phyloP scores from a whole-genome alignment of 2,797 vertebrate genomes.

The Miichthys miiuy region DNA sequence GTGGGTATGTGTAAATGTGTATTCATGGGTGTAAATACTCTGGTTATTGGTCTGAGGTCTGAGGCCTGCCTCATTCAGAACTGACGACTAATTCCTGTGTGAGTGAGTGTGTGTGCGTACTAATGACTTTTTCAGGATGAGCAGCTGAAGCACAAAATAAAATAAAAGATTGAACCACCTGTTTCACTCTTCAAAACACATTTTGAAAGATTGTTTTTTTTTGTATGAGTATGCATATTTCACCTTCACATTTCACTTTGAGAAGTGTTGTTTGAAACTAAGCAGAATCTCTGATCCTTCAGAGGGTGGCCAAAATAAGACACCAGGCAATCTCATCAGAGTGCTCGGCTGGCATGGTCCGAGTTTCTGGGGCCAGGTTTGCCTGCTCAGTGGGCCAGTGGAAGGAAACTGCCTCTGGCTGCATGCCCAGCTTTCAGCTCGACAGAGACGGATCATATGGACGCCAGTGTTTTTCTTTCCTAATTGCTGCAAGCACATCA shows the following conservation, averaged over 20 bases:
- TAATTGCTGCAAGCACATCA: slow-evolving; percentile 67
- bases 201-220: neutral
- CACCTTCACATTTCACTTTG: slow-evolving; percentile 48
- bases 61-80: slow-evolving; percentile 44
- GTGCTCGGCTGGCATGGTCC: slow-evolving; percentile 62
- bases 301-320: slow-evolving; percentile 63
- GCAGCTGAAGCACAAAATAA: slow-evolving; percentile 66
- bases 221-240: slow-evolving; percentile 22
- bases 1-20: slow-evolving; percentile 19
- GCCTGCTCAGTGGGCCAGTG: slow-evolving; percentile 62
- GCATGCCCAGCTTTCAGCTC: slow-evolving; percentile 69
- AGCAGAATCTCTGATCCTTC: slow-evolving; percentile 50
- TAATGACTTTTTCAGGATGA: slow-evolving; percentile 71
- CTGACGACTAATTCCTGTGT: slow-evolving; percentile 39
- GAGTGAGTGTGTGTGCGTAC: slow-evolving; percentile 40
- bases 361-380: slow-evolving; percentile 58
- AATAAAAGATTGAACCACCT: slow-evolving; percentile 52
- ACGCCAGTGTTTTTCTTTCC: slow-evolving; percentile 63
- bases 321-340: slow-evolving; percentile 67
- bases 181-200: slow-evolving; percentile 31
- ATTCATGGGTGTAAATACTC: slow-evolving; percentile 29
- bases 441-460: slow-evolving; percentile 79
- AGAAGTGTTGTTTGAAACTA: slow-evolving; percentile 54
- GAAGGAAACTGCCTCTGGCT: slow-evolving; percentile 73
- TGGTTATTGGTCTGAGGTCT: slow-evolving; percentile 53